A percentile compares a stretch with the other conserved stretches of the same genome.
These are phyloP conservation scores for Neria commutata DNA, from an alignment of 2,888 invertebrate species.

Conservation along the genomic window DNA sequence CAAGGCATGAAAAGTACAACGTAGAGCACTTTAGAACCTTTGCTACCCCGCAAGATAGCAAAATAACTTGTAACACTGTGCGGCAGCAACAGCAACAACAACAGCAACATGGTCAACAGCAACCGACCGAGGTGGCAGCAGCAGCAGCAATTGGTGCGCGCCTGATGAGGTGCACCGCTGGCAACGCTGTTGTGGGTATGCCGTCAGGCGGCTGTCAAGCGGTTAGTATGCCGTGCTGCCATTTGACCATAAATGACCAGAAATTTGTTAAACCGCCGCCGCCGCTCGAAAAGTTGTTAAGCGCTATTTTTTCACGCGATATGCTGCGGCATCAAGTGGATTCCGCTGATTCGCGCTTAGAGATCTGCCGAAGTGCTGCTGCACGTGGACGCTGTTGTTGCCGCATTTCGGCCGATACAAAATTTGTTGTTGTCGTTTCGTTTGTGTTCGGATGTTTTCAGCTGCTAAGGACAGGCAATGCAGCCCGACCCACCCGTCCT, in stretches of 20 bases:
- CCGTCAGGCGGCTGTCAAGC: background rate
- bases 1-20: constrained; percentile 22
- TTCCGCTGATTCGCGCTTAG: constrained; percentile 6
- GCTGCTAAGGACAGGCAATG: background rate
- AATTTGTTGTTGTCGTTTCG: constrained; percentile 15
- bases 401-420: constrained; percentile 12
- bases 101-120: constrained; percentile 6
- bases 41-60: constrained; percentile 19
- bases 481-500: no score
- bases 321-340: constrained; percentile 19
- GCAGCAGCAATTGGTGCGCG: background rate
- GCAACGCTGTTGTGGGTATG: background rate
- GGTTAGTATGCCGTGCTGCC: constrained; percentile 35
- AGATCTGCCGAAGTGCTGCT: background rate
- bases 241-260: constrained; percentile 56
- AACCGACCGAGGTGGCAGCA: background rate
- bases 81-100: constrained; percentile 15
- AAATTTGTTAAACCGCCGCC: constrained; percentile 49
- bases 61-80: constrained; percentile 26
- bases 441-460: constrained; percentile 6
- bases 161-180: background rate
- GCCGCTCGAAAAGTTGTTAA: constrained; percentile 24
- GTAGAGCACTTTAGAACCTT: constrained; percentile 43
- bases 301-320: constrained; percentile 4
- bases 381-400: background rate